Percentiles rank a stretch among this genome's conserved stretches.
Conservation (phyloP, 2,797 vertebrate species). For the Gymnopithys bicolor region DNA sequence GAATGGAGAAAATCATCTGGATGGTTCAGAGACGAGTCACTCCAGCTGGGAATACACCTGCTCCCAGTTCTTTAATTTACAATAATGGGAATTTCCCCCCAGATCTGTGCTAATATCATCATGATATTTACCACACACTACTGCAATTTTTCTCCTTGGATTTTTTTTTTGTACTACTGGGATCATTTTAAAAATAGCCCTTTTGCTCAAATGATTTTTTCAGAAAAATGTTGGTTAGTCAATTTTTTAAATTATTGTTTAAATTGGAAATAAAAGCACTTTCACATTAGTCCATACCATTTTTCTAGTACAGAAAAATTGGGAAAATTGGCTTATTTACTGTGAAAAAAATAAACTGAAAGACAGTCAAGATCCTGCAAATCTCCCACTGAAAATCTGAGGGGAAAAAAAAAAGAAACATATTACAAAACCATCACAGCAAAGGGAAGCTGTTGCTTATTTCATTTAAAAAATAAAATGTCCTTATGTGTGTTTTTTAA, state of each 20-base stretch:
- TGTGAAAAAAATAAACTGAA: background rate
- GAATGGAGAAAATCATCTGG: background rate
- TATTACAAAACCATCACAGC: background rate
- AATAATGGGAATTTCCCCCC: background rate
- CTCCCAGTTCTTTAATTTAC: background rate
- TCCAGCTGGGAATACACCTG: background rate
- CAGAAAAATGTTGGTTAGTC: background rate
- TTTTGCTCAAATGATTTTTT: background rate
- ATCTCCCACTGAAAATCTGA: background rate
- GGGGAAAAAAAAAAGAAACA: background rate
- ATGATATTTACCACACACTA: fast-evolving
- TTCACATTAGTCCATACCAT: background rate
- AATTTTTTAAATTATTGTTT: background rate
- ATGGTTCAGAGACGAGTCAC: background rate
- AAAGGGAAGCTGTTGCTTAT: background rate
- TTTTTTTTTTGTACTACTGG: background rate
- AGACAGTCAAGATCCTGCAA: background rate
- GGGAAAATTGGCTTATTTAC: background rate
- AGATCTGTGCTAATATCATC: background rate
- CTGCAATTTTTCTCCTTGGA: background rate
- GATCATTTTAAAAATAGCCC: background rate
- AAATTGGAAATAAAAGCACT: background rate
- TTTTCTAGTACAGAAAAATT: background rate
- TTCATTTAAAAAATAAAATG: background rate
- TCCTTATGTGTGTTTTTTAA: background rate